These are phyloP conservation scores for Mus caroli DNA, from an alignment of 2,797 vertebrate genomes.

Conservation along the genomic window DNA sequence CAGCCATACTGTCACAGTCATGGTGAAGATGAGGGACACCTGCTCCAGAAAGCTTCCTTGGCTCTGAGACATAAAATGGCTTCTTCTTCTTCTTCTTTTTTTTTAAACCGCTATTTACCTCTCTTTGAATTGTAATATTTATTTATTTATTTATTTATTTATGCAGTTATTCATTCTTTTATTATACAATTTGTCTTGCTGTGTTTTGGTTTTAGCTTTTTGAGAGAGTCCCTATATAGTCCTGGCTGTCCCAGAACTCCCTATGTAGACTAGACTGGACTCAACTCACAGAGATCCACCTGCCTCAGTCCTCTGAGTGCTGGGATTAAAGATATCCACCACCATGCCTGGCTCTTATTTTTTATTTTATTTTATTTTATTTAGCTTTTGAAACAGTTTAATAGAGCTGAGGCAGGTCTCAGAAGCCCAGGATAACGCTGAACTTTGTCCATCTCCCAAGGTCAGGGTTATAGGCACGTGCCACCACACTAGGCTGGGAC, in stretches of 20 bases:
- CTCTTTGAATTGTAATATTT: not conserved
- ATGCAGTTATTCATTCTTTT: not conserved
- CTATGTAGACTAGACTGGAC: not conserved
- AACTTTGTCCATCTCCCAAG: not conserved
- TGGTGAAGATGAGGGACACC: not conserved
- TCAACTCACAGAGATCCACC: not conserved
- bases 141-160: not conserved
- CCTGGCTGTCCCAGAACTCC: not conserved
- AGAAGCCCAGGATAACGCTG: not conserved
- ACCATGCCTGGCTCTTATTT: not conserved
- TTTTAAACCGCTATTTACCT: not conserved
- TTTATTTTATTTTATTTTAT: not conserved
- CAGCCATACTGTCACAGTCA: not conserved
- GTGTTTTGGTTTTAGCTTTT: not conserved
- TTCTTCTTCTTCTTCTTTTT: not conserved
- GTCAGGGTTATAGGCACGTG: not conserved
- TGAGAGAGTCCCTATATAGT: not conserved
- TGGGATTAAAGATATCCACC: not conserved
- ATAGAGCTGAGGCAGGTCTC: not conserved
- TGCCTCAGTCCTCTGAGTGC: not conserved
- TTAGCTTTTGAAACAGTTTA: not conserved
- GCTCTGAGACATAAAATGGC: not conserved
- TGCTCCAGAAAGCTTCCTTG: not conserved
- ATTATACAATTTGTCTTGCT: not conserved
- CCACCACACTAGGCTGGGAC: not conserved